phyloP scores from a whole-genome alignment of 2,888 invertebrate genomes.

The Eledone cirrhosa region DNA sequence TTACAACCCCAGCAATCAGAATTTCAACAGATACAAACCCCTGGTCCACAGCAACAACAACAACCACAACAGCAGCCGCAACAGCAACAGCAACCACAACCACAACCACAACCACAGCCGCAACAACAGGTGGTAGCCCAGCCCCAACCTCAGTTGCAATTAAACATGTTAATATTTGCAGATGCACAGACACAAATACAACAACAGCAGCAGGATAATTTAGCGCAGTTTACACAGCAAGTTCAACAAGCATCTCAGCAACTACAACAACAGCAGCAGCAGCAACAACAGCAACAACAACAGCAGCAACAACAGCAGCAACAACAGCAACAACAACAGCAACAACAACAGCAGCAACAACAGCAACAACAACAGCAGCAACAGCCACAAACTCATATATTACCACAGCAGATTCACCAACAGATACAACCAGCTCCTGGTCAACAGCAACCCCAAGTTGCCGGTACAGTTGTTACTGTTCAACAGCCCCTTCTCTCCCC shows the following conservation, averaged over 20 bases:
- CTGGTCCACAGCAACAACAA: neutral
- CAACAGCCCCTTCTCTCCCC: conserved; percentile 9
- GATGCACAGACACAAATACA: neutral
- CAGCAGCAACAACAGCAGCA: neutral
- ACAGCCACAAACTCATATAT: neutral
- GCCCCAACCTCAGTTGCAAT: neutral
- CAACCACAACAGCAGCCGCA: neutral
- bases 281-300: neutral
- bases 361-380: conserved; percentile 8
- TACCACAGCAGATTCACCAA: neutral
- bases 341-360: neutral
- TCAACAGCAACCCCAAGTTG: conserved; percentile 6
- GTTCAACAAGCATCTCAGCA: conserved; percentile 15
- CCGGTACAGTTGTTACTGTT: conserved; percentile 1
- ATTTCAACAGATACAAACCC: neutral
- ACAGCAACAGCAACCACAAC: conserved; percentile 20
- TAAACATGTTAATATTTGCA: too few relatives aligned
- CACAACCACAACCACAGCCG: conserved; percentile 17
- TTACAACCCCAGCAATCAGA: neutral
- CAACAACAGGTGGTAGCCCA: conserved; percentile 10
- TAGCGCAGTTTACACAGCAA: conserved; percentile 22
- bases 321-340: neutral
- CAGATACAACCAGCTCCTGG: too few relatives aligned
- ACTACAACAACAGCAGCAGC: neutral
- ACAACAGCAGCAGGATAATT: conserved; percentile 1